Percentiles rank a stretch among this genome's conserved stretches.
These are phyloP conservation scores for Thalassophryne amazonica DNA, from an alignment of 2,797 vertebrate genomes.

Conservation along the genomic window DNA sequence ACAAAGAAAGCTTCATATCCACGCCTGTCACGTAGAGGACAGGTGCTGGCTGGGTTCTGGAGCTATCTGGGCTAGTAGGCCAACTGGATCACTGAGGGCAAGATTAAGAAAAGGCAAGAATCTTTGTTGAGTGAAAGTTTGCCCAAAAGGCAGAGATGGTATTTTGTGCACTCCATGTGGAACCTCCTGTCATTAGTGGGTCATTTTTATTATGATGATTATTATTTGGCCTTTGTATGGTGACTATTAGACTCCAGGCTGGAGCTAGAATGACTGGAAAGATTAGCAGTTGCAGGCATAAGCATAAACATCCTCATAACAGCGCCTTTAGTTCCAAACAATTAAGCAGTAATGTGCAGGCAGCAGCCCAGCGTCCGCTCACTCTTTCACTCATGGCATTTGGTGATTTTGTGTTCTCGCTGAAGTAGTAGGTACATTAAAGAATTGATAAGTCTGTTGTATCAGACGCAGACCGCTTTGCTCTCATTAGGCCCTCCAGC, in stretches of 20 bases:
- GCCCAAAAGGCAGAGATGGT: constrained; percentile 6
- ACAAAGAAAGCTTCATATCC: constrained; percentile 74
- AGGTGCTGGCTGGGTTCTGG: constrained; percentile 64
- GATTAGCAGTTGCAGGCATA: constrained; percentile 61
- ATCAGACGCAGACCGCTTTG: constrained; percentile 51
- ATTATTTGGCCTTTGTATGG: constrained; percentile 29
- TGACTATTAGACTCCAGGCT: constrained; percentile 38
- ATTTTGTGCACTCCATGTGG: constrained; percentile 23
- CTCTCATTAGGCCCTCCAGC: constrained; percentile 59
- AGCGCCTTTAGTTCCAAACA: constrained; percentile 70
- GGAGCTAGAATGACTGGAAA: constrained; percentile 50
- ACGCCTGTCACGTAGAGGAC: constrained; percentile 69
- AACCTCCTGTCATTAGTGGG: constrained; percentile 15
- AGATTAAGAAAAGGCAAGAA: constrained; percentile 20
- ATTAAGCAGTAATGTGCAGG: constrained; percentile 70
- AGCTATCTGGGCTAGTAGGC: constrained; percentile 63
- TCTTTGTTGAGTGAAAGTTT: constrained; percentile 44
- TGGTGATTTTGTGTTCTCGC: constrained; percentile 37
- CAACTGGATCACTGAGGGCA: constrained; percentile 34
- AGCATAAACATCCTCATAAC: constrained; percentile 70
- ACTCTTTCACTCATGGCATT: constrained; percentile 48
- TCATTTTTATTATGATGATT: no score
- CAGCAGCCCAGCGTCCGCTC: constrained; percentile 45
- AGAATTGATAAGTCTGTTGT: constrained; percentile 50
- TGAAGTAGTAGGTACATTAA: constrained; percentile 55